A percentile compares a stretch with the other conserved stretches of the same genome.
Conservation (phyloP, 2,113 vertebrate genomes). For the Sitta europaea region DNA sequence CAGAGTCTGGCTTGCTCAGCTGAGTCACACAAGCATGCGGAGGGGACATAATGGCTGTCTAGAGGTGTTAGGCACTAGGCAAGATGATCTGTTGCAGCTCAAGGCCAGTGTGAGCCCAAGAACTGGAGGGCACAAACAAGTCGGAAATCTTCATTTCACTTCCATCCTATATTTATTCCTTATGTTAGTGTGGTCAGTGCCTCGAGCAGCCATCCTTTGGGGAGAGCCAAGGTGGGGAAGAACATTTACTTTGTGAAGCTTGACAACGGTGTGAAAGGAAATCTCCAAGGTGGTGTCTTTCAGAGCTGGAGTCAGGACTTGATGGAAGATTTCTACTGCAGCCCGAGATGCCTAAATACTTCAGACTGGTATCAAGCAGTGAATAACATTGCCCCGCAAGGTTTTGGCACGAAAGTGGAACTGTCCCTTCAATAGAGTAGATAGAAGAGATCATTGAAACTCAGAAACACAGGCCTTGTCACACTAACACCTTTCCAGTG, state of each 20-base stretch:
- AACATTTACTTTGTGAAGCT: constrained; percentile 56
- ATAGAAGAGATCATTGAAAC: constrained; percentile 53
- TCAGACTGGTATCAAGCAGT: constrained; percentile 62
- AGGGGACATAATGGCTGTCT: neutral
- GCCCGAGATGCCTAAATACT: constrained; percentile 65
- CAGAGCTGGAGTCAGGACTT: constrained; percentile 55
- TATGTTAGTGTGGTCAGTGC: constrained; percentile 36
- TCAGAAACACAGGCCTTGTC: constrained; percentile 14
- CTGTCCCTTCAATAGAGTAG: constrained; percentile 57
- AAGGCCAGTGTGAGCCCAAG: neutral
- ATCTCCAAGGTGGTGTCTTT: constrained; percentile 54
- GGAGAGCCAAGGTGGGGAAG: neutral
- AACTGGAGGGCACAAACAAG: neutral
- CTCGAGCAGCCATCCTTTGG: neutral
- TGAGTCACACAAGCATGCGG: neutral
- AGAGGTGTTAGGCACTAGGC: neutral
- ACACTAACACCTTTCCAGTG: neutral
- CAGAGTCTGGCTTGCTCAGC: neutral
- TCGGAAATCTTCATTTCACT: neutral
- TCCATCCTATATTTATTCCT: neutral
- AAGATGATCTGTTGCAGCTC: neutral
- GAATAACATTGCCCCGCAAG: constrained; percentile 58
- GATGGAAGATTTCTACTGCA: constrained; percentile 50
- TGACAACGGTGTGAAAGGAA: constrained; percentile 58
- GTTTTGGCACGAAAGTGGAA: constrained; percentile 56